Conservation (phyloP, 2,797 vertebrate species). For the Melanotaenia trifasciata region DNA sequence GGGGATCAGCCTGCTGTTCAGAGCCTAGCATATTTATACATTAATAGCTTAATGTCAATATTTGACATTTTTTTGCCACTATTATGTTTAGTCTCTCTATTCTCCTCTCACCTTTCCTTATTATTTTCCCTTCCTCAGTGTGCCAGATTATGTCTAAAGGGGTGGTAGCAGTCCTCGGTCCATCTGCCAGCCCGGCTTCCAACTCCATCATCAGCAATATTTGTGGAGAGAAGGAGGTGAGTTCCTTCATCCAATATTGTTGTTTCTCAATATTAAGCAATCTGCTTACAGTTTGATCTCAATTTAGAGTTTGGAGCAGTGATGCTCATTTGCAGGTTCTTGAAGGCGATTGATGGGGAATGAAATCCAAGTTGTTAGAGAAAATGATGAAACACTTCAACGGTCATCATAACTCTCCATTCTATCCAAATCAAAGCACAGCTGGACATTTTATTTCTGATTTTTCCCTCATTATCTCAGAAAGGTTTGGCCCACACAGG, state of each 20-base stretch:
- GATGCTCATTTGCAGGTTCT: constrained; percentile 49
- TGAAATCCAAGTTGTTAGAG: constrained; percentile 39
- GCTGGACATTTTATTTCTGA: constrained; percentile 44
- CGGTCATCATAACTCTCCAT: constrained; percentile 25
- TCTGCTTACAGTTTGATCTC: background rate
- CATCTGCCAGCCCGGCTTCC: constrained; percentile 96
- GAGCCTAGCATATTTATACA: constrained; percentile 38
- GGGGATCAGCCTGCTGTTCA: too few species aligned
- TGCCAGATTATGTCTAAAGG: constrained; percentile 99
- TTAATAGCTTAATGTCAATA: constrained; percentile 47
- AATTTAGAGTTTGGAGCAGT: constrained; percentile 33
- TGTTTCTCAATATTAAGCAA: background rate
- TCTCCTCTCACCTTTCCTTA: background rate
- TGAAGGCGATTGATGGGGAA: constrained; percentile 23
- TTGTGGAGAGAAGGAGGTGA: constrained; percentile 99
- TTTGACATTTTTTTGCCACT: constrained; percentile 22
- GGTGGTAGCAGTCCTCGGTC: constrained; percentile 95
- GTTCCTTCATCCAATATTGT: constrained; percentile 51
- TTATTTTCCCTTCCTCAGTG: constrained; percentile 81
- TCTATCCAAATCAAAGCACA: constrained; percentile 45
- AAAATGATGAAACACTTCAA: constrained; percentile 57
- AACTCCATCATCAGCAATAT: constrained; percentile 99
- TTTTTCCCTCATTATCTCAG: constrained; percentile 46
- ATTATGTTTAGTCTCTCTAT: constrained; percentile 16
- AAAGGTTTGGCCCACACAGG: constrained; percentile 10